Conservation (phyloP, 2,113 vertebrate species). For the Mastomys coucha region DNA sequence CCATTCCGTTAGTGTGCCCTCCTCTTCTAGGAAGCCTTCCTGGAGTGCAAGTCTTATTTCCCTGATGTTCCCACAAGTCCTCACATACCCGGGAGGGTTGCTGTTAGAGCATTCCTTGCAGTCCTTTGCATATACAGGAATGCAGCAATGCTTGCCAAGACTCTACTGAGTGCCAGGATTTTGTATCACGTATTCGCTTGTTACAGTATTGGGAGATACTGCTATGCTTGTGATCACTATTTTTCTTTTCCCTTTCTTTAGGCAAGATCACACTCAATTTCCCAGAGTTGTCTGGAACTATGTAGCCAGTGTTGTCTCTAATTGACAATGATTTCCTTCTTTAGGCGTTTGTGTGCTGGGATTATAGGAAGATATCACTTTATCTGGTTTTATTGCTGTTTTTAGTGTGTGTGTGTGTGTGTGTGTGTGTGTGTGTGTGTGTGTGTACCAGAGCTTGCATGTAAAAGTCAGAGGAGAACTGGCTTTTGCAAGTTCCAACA, state of each 20-base stretch:
- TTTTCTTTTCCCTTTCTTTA: background rate
- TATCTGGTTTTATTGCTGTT: background rate
- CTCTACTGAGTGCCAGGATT: too few relatives aligned
- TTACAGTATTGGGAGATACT: background rate
- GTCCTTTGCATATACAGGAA: too few relatives aligned
- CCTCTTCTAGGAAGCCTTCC: background rate
- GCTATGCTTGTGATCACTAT: background rate
- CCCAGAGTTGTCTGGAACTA: background rate
- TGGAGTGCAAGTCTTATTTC: background rate
- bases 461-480: too few relatives aligned
- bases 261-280: background rate
- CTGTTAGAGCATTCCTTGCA: rapidly evolving
- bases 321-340: background rate
- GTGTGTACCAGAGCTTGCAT: background rate
- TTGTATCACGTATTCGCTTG: background rate
- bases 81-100: too few relatives aligned
- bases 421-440: background rate
- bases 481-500: background rate
- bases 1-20: background rate
- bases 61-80: background rate
- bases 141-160: rapidly evolving
- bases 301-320: too few relatives aligned
- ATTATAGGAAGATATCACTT: background rate
- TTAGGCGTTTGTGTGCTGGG: background rate
- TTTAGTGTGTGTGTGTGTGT: background rate